phyloP scores from a whole-genome alignment of 1,140 invertebrate genomes.

The Microplitis mediator region DNA sequence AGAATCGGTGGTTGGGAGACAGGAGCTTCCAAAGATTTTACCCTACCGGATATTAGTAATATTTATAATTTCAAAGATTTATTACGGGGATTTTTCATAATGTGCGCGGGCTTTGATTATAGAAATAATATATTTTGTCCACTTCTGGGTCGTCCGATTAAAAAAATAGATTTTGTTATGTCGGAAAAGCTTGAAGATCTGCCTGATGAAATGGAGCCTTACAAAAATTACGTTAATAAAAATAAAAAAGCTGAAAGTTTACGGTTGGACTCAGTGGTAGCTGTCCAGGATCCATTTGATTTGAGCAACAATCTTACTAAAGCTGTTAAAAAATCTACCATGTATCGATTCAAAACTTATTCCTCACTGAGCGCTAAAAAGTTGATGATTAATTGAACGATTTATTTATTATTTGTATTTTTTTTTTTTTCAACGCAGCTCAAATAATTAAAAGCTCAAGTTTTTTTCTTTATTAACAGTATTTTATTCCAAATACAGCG shows the following conservation, averaged over 20 bases:
- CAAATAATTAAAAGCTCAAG: too few species aligned
- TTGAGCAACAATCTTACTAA: constrained; percentile 60
- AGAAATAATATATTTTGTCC: constrained; percentile 58
- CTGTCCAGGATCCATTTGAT: constrained; percentile 63
- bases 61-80: constrained; percentile 42
- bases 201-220: constrained; percentile 39
- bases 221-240: constrained; percentile 40
- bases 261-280: constrained; percentile 48
- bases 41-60: neutral
- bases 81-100: constrained; percentile 61
- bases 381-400: neutral
- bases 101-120: constrained; percentile 60
- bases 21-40: constrained; percentile 23
- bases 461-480: too few species aligned
- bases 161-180: constrained; percentile 35
- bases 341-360: constrained; percentile 15
- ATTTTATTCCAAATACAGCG: too few species aligned
- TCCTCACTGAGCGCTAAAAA: constrained; percentile 15
- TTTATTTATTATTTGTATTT: too few species aligned
- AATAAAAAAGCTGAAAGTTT: constrained; percentile 37
- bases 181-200: constrained; percentile 33
- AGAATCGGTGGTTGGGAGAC: constrained; percentile 39
- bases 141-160: constrained; percentile 51
- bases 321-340: constrained; percentile 30
- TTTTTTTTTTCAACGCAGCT: too few species aligned